Conservation (phyloP, 2,888 invertebrate species). For the Ectemnius continuus region DNA sequence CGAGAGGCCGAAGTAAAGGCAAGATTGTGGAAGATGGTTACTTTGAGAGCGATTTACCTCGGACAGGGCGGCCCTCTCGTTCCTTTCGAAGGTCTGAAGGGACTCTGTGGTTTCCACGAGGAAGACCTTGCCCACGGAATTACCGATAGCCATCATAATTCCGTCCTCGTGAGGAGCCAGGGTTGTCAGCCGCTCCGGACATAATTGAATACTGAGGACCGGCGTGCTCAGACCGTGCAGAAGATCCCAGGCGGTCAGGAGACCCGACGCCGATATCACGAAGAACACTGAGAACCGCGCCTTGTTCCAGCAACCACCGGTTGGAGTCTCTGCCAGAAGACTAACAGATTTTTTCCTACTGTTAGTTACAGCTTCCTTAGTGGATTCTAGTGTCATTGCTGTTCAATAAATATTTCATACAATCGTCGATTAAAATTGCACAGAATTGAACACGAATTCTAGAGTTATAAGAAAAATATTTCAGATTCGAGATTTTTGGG, state of each 20-base stretch:
- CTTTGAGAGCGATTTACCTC: conserved; percentile 80
- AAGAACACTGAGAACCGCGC: conserved; percentile 91
- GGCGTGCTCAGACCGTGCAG: conserved; percentile 91
- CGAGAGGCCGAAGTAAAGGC: not conserved
- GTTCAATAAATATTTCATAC: too few species aligned
- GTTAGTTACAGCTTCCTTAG: not conserved
- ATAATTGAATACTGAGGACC: conserved; percentile 85
- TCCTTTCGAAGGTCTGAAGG: conserved; percentile 85
- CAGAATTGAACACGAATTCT: too few species aligned
- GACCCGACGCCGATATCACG: conserved; percentile 91
- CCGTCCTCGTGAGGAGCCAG: conserved; percentile 85
- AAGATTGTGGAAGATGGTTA: not conserved
- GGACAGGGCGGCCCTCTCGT: conserved; percentile 87
- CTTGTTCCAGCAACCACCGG: conserved; percentile 82
- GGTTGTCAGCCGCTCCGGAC: conserved; percentile 84
- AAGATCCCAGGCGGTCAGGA: conserved; percentile 94
- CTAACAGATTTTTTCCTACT: conserved; percentile 17
- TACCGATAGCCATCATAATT: conserved; percentile 86
- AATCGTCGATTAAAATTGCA: too few species aligned
- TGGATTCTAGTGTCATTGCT: not conserved
- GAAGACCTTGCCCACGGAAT: conserved; percentile 87
- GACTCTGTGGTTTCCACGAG: conserved; percentile 89
- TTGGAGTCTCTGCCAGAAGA: conserved; percentile 52
- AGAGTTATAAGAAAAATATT: too few species aligned
- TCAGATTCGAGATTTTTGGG: too few species aligned